Evolutionary conservation across 1,140 invertebrate species (phyloP), one percentile per base, ranked within the genome.

Genomic region (Heliothis subflexa): DNA sequence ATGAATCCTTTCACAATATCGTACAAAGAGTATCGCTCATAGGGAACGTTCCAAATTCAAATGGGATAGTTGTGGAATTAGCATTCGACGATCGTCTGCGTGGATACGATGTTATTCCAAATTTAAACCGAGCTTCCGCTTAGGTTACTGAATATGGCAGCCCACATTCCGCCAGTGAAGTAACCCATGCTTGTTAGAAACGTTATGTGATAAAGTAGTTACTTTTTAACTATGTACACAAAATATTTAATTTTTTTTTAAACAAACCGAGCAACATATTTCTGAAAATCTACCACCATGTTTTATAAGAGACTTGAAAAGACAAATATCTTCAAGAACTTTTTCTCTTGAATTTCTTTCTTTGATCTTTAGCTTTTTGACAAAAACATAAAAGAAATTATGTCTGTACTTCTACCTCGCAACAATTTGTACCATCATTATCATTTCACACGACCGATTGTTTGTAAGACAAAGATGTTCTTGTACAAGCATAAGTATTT

Each of bases 51-150:
- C 71, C 54, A 59, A 75, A 75, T 57, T 71, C 55, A 40, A 75
- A 75, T 75, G 13, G 73, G 50, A 75, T 62, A 75, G 57, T 64
- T 62, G 14, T 52, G 25, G 59, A 52, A 75, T 75, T 75, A 75
- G 59, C 73, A 75, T 75, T 75, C 73, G 73, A 50, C 14, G 21
- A 64, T 75, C 59, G 73, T 75, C 73, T 50, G 73, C 45, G 21
- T 50, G 59, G 47, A 64, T 62, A 75, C 57, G 40, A 52, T 62
- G 73, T 75, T 75, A 75, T 75, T 75, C 73, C 73, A 62, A 75
- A 75, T 64, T 75, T 75, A 75, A 75, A 62, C 73, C 25, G 9
- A 52, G 73, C 73, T 75, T 75, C 73, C 73, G 73, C 59, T 40
- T 50, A 50, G 47, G 57, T 64, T 62, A 75, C 73, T 75, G 28